Evolutionary conservation across 2,113 vertebrate species (phyloP).

Genomic region (Calyptommatus sinebrachiatus): DNA sequence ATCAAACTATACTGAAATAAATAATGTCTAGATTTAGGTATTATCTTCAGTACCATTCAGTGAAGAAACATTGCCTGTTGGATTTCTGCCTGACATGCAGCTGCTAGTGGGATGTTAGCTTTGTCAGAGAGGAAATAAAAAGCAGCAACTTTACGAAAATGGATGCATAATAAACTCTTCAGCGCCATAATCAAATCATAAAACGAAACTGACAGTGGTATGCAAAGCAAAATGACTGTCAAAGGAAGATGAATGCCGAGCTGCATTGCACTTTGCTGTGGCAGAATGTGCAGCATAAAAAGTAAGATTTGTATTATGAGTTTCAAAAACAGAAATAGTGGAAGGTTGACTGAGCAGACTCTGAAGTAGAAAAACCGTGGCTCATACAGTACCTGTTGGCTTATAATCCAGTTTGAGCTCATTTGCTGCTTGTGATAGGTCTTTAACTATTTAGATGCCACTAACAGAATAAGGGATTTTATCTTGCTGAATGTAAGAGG

Average conservation of each 20-base stretch:
- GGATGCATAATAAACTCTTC: conserved; percentile 4
- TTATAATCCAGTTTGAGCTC: neutral
- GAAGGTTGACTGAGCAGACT: neutral
- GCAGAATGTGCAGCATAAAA: neutral
- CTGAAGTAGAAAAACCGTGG: neutral
- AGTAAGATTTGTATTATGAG: conserved; percentile 2
- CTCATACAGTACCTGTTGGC: neutral
- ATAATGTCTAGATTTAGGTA: neutral
- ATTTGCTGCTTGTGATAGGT: neutral
- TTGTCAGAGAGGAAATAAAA: neutral
- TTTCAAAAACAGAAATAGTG: conserved; percentile 1
- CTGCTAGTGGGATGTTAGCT: neutral
- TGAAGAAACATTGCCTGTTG: neutral
- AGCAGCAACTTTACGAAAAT: conserved; percentile 6
- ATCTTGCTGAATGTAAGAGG: neutral
- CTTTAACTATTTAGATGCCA: neutral
- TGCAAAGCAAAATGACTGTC: conserved; percentile 8
- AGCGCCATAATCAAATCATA: conserved; percentile 1
- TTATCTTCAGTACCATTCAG: neutral
- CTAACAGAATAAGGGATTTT: neutral
- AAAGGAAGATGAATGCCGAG: neutral
- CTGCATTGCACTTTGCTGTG: neutral
- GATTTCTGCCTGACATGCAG: neutral
- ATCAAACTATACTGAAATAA: too few relatives aligned
- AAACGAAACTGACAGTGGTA: conserved; percentile 8